Evolutionary conservation across 2,797 vertebrate genomes (phyloP).

Genomic region (Hyperoplus immaculatus): DNA sequence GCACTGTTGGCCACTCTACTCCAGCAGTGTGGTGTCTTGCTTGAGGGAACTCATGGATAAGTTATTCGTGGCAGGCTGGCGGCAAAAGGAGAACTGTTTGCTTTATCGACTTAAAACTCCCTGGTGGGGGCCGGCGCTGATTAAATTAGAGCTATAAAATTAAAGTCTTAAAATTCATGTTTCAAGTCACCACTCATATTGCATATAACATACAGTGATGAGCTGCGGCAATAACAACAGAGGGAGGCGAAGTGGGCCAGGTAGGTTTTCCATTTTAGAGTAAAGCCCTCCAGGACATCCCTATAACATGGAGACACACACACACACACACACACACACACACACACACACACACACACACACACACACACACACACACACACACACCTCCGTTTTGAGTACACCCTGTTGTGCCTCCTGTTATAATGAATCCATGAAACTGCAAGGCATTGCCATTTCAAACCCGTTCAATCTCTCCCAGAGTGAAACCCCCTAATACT

Average conservation of each 20-base stretch:
- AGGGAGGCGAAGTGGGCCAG: constrained; percentile 63
- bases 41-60: constrained; percentile 57
- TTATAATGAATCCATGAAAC: constrained; percentile 78
- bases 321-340: constrained; percentile 13
- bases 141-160: constrained; percentile 78
- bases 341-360: neutral
- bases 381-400: constrained; percentile 66
- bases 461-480: constrained; percentile 68
- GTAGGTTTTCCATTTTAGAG: constrained; percentile 76
- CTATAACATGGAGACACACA: constrained; percentile 53
- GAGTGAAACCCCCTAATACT: constrained; percentile 76
- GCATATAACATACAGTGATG: constrained; percentile 73
- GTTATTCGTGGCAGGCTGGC: constrained; percentile 57
- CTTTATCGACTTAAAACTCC: constrained; percentile 65
- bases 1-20: constrained; percentile 36
- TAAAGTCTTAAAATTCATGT: constrained; percentile 70
- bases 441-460: constrained; percentile 74
- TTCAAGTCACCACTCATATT: constrained; percentile 81
- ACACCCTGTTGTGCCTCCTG: constrained; percentile 68
- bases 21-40: constrained; percentile 55
- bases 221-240: constrained; percentile 72
- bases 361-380: constrained; percentile 22
- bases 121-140: constrained; percentile 60
- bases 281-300: constrained; percentile 74
- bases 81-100: constrained; percentile 56